phyloP scores from a whole-genome alignment of 2,888 invertebrate species.

The Macropis europaea region DNA sequence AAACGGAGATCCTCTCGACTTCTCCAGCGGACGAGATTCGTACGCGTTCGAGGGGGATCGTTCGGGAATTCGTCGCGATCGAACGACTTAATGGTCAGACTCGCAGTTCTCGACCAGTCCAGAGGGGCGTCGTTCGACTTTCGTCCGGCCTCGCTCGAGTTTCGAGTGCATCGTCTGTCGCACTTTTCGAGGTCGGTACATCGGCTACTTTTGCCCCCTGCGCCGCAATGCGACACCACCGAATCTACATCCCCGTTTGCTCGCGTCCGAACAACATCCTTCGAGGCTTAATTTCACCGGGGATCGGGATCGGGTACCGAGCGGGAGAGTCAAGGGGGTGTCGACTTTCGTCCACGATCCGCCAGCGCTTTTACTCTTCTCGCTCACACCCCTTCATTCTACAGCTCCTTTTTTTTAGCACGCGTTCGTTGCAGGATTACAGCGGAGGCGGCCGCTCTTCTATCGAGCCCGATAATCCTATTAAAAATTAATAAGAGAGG shows the following conservation, averaged over 20 bases:
- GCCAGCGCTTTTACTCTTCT: too few species aligned
- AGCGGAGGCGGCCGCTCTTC: too few species aligned
- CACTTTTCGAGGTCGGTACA: slow-evolving; percentile 66
- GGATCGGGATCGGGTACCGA: too few species aligned
- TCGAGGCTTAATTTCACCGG: background rate
- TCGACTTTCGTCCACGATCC: too few species aligned
- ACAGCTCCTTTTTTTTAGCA: too few species aligned
- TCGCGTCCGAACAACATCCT: slow-evolving; percentile 33
- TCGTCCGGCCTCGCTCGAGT: slow-evolving; percentile 66
- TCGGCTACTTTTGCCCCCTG: slow-evolving; percentile 61
- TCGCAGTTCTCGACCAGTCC: slow-evolving; percentile 16
- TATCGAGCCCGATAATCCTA: too few species aligned
- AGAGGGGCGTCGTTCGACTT: slow-evolving; percentile 61
- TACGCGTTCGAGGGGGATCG: background rate
- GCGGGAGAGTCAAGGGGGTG: too few species aligned
- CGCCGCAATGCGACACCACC: slow-evolving; percentile 78
- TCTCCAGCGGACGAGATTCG: too few species aligned
- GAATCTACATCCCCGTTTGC: slow-evolving; percentile 52
- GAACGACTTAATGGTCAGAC: slow-evolving; percentile 24
- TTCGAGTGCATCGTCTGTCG: slow-evolving; percentile 62
- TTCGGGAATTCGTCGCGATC: background rate
- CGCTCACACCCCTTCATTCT: too few species aligned
- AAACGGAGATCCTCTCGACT: background rate
- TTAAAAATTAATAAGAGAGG: too few species aligned
- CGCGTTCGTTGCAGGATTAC: too few species aligned